phyloP scores from a whole-genome alignment of 2,113 vertebrate genomes.

The western clawed frog (Xenopus tropicalis) region UCB_Xtro_10.0 CM004448.2:111334001-111334500 shows the following conservation, averaged over 20 bases:
- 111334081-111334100: background rate
- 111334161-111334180: background rate
- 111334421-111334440: constrained; percentile 42
- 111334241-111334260: constrained; percentile 26
- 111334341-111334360: constrained; percentile 35
- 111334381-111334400: constrained; percentile 44
- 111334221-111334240: constrained; percentile 28
- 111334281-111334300: constrained; percentile 39
- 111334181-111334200: background rate
- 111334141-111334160: background rate
- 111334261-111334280: constrained; percentile 42
- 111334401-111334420: constrained; percentile 44
- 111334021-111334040: background rate
- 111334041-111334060: constrained; percentile 3
- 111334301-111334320: constrained; percentile 41
- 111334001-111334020: background rate
- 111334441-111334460: constrained; percentile 52
- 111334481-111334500: constrained; percentile 52
- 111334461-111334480: constrained; percentile 53
- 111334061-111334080: background rate
- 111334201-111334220: constrained; percentile 15
- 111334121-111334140: background rate
- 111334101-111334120: background rate
- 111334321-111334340: constrained; percentile 29
- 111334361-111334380: constrained; percentile 41